phyloP scores from a whole-genome alignment of 1,140 invertebrate species.

The Octopus sinensis region DNA sequence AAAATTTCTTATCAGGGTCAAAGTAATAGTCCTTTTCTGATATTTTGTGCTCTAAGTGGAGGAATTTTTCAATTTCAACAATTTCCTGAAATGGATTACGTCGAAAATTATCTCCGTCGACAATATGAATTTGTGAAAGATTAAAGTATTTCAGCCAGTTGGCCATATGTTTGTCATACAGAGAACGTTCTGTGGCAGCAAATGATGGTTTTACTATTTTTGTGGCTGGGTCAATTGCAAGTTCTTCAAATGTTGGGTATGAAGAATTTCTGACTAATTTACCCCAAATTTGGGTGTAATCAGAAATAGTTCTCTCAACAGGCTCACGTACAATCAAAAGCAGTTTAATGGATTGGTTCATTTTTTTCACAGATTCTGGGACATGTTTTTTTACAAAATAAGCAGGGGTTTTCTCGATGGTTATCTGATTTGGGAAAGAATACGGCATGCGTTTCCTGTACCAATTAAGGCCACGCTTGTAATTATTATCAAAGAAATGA shows the following conservation, averaged over 20 bases:
- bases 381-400: conserved; percentile 65
- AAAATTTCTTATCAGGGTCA: conserved; percentile 58
- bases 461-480: conserved; percentile 55
- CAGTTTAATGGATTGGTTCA: conserved; percentile 80
- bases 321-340: conserved; percentile 85
- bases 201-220: conserved; percentile 44
- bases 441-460: conserved; percentile 44
- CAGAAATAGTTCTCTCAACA: conserved; percentile 82
- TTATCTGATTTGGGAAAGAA: conserved; percentile 40
- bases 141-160: conserved; percentile 51
- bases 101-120: conserved; percentile 52
- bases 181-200: conserved; percentile 48
- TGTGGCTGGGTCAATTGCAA: conserved; percentile 43
- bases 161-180: conserved; percentile 53
- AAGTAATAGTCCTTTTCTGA: conserved; percentile 50
- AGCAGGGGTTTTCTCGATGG: conserved; percentile 58
- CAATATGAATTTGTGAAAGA: conserved; percentile 52
- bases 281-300: conserved; percentile 71
- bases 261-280: conserved; percentile 48
- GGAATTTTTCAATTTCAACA: conserved; percentile 46
- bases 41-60: conserved; percentile 44
- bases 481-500: conserved; percentile 58
- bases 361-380: conserved; percentile 74
- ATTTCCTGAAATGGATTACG: conserved; percentile 49
- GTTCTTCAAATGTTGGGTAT: conserved; percentile 43